These are phyloP conservation scores for Epistrophe eligans DNA, from an alignment of 2,888 invertebrate genomes.

Conservation along the genomic window DNA sequence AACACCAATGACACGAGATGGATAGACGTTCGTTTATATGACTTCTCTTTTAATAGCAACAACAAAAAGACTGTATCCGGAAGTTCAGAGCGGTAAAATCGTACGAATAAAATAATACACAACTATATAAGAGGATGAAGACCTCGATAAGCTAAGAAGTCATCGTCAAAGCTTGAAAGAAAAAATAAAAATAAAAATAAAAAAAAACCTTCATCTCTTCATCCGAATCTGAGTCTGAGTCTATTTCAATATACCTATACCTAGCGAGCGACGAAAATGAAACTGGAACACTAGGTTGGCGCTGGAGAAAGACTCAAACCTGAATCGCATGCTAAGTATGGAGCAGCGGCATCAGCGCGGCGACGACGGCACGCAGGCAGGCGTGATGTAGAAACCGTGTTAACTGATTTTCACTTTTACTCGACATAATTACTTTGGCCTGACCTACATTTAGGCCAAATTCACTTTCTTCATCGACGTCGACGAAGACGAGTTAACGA, in stretches of 20 bases:
- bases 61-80: slow-evolving; percentile 37
- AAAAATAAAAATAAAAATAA: not conserved
- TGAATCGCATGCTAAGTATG: slow-evolving; percentile 35
- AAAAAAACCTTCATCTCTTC: slow-evolving; percentile 30
- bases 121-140: slow-evolving; percentile 45
- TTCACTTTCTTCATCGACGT: slow-evolving; percentile 73
- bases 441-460: slow-evolving; percentile 75
- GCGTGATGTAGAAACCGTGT: slow-evolving; percentile 76
- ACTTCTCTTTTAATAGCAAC: slow-evolving; percentile 54
- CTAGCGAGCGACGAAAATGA: slow-evolving; percentile 63
- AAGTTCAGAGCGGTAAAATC: slow-evolving; percentile 3
- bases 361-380: slow-evolving; percentile 51
- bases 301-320: slow-evolving; percentile 70
- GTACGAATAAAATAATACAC: not conserved
- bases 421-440: slow-evolving; percentile 76
- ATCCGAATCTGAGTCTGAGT: slow-evolving; percentile 3
- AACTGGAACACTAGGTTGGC: slow-evolving; percentile 75
- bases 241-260: slow-evolving; percentile 17
- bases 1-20: slow-evolving; percentile 51
- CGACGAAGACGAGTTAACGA: slow-evolving; percentile 21
- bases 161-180: slow-evolving; percentile 29
- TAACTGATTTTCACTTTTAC: slow-evolving; percentile 76
- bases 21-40: slow-evolving; percentile 57
- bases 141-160: slow-evolving; percentile 61
- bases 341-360: not conserved